phyloP scores from a whole-genome alignment of 2,888 invertebrate species.

The Diabrotica balteata region DNA sequence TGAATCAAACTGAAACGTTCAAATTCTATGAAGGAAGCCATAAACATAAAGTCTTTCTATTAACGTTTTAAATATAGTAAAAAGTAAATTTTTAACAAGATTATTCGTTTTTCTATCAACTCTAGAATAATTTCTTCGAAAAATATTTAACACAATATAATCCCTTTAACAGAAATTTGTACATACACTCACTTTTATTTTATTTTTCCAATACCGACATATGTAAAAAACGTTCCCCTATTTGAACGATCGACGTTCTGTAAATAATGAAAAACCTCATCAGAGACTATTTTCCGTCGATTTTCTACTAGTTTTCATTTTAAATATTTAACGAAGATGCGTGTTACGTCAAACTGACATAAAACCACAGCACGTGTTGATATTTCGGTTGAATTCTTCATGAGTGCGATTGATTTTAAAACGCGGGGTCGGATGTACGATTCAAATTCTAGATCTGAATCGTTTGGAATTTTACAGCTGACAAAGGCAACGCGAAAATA shows the following conservation, averaged over 20 bases:
- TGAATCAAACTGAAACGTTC: too few species aligned
- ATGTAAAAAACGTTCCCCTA: background rate
- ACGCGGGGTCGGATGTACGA: constrained; percentile 21
- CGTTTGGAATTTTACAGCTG: background rate
- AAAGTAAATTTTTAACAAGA: too few species aligned
- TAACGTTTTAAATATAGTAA: too few species aligned
- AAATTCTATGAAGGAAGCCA: too few species aligned
- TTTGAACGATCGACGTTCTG: constrained; percentile 12
- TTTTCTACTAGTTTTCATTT: constrained; percentile 20
- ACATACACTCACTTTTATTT: too few species aligned
- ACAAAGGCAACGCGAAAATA: constrained; percentile 2
- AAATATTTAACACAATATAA: too few species aligned
- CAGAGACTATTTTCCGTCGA: constrained; percentile 13
- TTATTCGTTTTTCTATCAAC: too few species aligned
- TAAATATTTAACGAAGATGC: constrained; percentile 40
- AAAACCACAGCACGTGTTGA: constrained; percentile 53
- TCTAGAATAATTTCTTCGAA: too few species aligned
- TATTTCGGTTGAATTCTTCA: constrained; percentile 52
- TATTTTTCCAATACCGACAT: too few species aligned
- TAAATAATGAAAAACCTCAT: constrained; percentile 40
- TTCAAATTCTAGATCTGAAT: background rate
- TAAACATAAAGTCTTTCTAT: too few species aligned
- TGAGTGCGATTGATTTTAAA: constrained; percentile 46
- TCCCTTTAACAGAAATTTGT: too few species aligned
- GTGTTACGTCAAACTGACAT: constrained; percentile 54